Evolutionary conservation across 2,113 vertebrate species (phyloP).

Genomic region (Amblyopsis rosae): DNA sequence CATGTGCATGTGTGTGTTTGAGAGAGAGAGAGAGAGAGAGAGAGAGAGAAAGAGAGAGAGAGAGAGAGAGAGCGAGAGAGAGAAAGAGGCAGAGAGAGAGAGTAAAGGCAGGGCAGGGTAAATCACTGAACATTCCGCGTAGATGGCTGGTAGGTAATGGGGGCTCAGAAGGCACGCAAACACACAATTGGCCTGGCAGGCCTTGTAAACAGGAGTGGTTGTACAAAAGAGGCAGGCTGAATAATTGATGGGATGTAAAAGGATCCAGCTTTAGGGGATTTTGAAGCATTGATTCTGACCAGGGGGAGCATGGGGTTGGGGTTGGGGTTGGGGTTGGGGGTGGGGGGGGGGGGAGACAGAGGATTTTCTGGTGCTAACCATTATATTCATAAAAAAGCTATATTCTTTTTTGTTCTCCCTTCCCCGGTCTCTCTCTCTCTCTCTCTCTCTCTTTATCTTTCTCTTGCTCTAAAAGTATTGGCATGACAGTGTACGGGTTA

Average conservation of each 20-base stretch:
- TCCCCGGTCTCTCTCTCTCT: background rate
- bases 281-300: constrained; percentile 77
- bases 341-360: constrained; percentile 30
- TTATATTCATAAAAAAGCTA: constrained; percentile 31
- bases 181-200: constrained; percentile 81
- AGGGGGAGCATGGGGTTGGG: constrained; percentile 55
- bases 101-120: too few species aligned
- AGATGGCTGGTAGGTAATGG: constrained; percentile 64
- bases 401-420: background rate
- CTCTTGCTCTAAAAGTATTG: too few species aligned
- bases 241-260: constrained; percentile 86
- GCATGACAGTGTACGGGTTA: too few species aligned
- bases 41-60: too few species aligned
- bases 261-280: constrained; percentile 76
- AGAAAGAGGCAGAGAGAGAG: too few species aligned
- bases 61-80: too few species aligned
- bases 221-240: constrained; percentile 82
- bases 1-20: too few species aligned
- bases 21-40: too few species aligned
- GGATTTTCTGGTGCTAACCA: constrained; percentile 52
- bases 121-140: constrained; percentile 3
- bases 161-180: constrained; percentile 75
- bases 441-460: background rate
- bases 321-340: constrained; percentile 18
- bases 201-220: constrained; percentile 88